Evolutionary conservation across 2,797 vertebrate genomes (phyloP).

Genomic region (Lates japonicus): DNA sequence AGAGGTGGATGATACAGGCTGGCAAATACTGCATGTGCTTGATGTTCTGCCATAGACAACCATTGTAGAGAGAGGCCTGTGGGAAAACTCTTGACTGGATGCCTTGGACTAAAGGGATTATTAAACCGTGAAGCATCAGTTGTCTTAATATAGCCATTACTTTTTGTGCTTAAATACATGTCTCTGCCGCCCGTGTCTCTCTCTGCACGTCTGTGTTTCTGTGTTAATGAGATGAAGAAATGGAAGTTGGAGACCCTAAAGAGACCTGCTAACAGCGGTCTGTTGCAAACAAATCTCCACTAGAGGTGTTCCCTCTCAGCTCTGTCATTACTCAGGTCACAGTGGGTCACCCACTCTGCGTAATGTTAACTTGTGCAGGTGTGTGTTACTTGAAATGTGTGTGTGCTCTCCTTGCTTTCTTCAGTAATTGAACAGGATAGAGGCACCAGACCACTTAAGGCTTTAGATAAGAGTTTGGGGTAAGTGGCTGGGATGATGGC

Average conservation of each 20-base stretch:
- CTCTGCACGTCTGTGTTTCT: constrained; percentile 23
- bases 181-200: constrained; percentile 19
- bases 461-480: constrained; percentile 47
- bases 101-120: background rate
- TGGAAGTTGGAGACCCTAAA: constrained; percentile 21
- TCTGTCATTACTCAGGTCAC: constrained; percentile 77
- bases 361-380: constrained; percentile 31
- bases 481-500: constrained; percentile 44
- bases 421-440: constrained; percentile 59
- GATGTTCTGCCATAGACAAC: background rate
- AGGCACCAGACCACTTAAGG: constrained; percentile 59
- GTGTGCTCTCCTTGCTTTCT: constrained; percentile 19
- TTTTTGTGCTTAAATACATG: background rate
- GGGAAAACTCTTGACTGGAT: background rate
- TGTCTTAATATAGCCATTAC: background rate
- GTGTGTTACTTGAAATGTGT: constrained; percentile 29
- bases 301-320: constrained; percentile 63
- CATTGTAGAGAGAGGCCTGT: background rate
- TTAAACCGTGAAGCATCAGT: background rate
- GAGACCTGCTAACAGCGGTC: constrained; percentile 38
- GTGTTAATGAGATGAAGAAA: constrained; percentile 14
- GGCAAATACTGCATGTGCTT: background rate
- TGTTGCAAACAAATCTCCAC: constrained; percentile 52
- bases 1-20: background rate
- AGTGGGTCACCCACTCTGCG: constrained; percentile 50